Percentiles rank a stretch among this genome's conserved stretches.
Evolutionary conservation across 2,113 vertebrate genomes (phyloP).

Genomic region (Ammodytes dubius): DNA sequence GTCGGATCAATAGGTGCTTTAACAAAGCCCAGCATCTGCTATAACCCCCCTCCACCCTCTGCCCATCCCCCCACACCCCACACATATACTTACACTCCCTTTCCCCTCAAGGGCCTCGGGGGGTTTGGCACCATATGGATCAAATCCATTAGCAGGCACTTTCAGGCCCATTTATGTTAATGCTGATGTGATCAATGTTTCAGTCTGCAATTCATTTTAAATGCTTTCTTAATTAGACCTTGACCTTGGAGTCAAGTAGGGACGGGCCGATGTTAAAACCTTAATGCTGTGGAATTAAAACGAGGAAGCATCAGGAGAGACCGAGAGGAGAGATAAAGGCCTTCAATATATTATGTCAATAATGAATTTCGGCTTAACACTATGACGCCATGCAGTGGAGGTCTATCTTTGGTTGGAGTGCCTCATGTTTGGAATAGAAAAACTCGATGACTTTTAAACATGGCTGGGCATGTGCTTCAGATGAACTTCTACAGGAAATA

Average conservation of each 20-base stretch:
- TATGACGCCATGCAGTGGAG: background rate
- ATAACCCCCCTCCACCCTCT: background rate
- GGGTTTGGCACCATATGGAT: conserved; percentile 70
- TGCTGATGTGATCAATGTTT: conserved; percentile 69
- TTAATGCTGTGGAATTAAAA: conserved; percentile 42
- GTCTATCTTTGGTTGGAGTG: background rate
- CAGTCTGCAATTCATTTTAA: conserved; percentile 63
- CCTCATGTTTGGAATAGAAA: too few relatives aligned
- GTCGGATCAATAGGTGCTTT: conserved; percentile 24
- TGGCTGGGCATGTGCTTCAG: background rate
- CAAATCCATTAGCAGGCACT: conserved; percentile 74
- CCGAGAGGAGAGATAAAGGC: conserved; percentile 2
- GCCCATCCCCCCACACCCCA: background rate
- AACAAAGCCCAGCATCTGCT: conserved; percentile 25
- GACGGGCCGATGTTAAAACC: conserved; percentile 30
- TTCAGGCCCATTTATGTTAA: conserved; percentile 67
- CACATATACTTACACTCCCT: conserved; percentile 7
- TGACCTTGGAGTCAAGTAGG: conserved; percentile 66
- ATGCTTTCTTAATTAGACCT: conserved; percentile 65
- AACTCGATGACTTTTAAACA: too few relatives aligned
- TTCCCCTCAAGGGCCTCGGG: conserved; percentile 29
- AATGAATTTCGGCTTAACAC: background rate
- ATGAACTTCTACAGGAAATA: background rate
- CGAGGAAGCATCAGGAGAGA: background rate
- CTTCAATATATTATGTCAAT: background rate